These are phyloP conservation scores for Rhinichthys osculus DNA, from an alignment of 2,797 vertebrate species.

Conservation along the genomic window DNA sequence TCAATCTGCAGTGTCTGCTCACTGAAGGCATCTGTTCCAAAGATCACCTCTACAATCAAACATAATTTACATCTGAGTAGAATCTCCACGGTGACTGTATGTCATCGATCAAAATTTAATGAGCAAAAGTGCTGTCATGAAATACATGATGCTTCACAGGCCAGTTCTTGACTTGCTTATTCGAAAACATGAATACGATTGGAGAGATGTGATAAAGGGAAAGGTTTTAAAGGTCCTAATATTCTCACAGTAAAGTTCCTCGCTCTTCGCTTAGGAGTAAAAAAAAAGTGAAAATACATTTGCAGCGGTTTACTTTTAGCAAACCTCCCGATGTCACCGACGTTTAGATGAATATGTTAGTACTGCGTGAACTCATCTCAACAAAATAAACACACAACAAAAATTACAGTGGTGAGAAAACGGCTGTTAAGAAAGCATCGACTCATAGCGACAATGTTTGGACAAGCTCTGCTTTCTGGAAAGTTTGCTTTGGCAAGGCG, in stretches of 20 bases:
- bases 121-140: constrained; percentile 43
- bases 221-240: background rate
- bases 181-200: background rate
- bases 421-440: background rate
- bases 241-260: background rate
- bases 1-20: constrained; percentile 28
- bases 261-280: background rate
- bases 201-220: background rate
- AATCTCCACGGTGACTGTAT: constrained; percentile 18
- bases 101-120: constrained; percentile 51
- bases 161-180: background rate
- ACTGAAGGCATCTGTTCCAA: constrained; percentile 42
- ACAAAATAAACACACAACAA: background rate
- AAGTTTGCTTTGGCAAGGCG: too few relatives aligned
- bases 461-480: background rate
- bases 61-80: constrained; percentile 40
- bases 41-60: constrained; percentile 56
- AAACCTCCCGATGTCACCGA: background rate
- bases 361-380: background rate
- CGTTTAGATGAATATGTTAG: background rate
- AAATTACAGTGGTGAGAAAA: background rate
- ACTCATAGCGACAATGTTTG: background rate
- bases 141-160: constrained; percentile 39
- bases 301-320: background rate
- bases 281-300: background rate